phyloP scores from a whole-genome alignment of 2,113 vertebrate species.

The Sisor rabdophorus region DNA sequence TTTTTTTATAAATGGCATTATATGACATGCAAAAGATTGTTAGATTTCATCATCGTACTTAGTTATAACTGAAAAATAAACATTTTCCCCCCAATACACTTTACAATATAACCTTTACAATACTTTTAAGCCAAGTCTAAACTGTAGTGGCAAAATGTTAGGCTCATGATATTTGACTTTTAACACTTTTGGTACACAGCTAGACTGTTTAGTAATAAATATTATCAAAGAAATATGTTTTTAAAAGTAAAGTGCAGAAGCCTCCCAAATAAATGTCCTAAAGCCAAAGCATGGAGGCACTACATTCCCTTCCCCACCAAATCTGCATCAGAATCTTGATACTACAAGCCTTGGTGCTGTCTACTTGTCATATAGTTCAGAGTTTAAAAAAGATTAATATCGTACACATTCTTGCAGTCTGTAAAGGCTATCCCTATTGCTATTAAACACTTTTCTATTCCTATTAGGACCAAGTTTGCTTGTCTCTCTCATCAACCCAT shows the following conservation, averaged over 20 bases:
- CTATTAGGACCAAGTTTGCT: background rate
- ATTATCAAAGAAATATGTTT: background rate
- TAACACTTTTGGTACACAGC: conserved; percentile 22
- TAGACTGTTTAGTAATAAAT: background rate
- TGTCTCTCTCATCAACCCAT: conserved; percentile 6
- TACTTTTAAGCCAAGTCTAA: background rate
- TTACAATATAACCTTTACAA: background rate
- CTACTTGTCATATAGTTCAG: conserved; percentile 11
- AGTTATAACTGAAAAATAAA: background rate
- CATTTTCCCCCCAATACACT: background rate
- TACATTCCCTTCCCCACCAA: background rate
- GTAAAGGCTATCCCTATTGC: conserved; percentile 25
- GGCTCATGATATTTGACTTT: background rate
- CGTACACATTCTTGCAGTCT: conserved; percentile 12
- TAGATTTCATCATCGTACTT: background rate
- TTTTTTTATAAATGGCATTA: background rate
- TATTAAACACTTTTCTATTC: conserved; percentile 20
- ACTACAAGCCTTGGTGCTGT: background rate
- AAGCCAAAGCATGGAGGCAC: conserved; percentile 29
- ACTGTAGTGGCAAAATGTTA: background rate
- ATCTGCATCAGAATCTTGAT: background rate
- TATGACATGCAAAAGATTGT: background rate
- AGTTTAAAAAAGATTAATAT: conserved; percentile 1
- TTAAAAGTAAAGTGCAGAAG: conserved; percentile 27
- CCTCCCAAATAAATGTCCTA: conserved; percentile 11